Base-by-base conservation (phyloP, 2,113 vertebrate genomes). In the Gadus chalcogrammus region DNA sequence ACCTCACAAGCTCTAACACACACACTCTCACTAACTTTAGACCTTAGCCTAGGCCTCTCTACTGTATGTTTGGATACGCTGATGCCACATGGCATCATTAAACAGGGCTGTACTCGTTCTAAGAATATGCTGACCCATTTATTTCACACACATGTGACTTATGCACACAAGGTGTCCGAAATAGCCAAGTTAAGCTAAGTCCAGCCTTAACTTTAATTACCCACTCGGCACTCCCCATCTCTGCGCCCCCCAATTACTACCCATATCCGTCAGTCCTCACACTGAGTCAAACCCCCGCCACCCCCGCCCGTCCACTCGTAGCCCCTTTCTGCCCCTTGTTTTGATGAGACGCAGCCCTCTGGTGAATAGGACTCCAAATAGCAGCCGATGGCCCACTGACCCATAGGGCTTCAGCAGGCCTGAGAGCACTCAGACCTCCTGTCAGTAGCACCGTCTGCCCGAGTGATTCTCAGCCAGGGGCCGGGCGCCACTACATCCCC, bases 41-140 rank as follows among this genome's bases (percentile, higher is more conserved):
- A 42, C 67, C 65, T 63, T 72, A 63, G 13, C 9, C 64, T 73
- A 58, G 71, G 56, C 66, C 28, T 48, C 53, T 68, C 2, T 17
- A 28, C 35, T 6, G 38, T 68, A 67, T 58, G 55, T 58, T 5
- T 17, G 17, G 55, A 17, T 80, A 78, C 58, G 61, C 69, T 58
- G 17, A 58, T 58, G 55, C 55, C 55, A 58, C 17, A 58, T 58
- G 55, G 55, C 55, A 15, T 62, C 13, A 15, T 62, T 22, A 62
- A 62, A 62, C 65, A 68, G 58, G 70, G 27, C 82, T 65, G 55
- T 77, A 67, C 78, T 48, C 35, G 55, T 42, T 82, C 87, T 85
- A 84, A 87, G 84, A 90, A 90, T 88, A 90, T 18, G 24, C 73
- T 84, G 84, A 86, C 87, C 84, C 78, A 88, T 15, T 48, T 48